Percentiles rank a stretch among this genome's conserved stretches.
Evolutionary conservation across 2,113 vertebrate genomes (phyloP).

Genomic region (Alexandromys fortis): DNA sequence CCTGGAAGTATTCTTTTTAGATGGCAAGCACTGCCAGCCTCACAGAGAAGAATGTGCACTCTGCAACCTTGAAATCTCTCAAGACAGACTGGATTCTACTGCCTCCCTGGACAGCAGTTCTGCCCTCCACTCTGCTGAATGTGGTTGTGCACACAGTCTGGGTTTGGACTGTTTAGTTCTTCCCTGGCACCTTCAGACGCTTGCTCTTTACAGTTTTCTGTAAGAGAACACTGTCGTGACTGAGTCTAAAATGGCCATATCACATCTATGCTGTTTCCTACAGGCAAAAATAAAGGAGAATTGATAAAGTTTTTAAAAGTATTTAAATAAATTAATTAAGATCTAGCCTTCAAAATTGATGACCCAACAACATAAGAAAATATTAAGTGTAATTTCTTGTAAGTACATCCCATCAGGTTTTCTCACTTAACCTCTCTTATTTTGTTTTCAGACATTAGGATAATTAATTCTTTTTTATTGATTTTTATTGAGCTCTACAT

Average conservation of each 20-base stretch:
- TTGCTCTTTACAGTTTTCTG: background rate
- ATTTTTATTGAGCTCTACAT: too few species aligned
- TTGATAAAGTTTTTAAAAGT: background rate
- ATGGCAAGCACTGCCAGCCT: rapidly evolving
- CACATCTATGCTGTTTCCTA: background rate
- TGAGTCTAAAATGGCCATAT: background rate
- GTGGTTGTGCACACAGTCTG: background rate
- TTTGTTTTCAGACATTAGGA: conserved; percentile 20
- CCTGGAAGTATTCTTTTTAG: background rate
- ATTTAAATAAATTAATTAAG: background rate
- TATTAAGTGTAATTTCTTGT: background rate
- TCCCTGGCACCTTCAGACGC: background rate
- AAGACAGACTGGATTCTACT: background rate
- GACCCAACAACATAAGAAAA: background rate
- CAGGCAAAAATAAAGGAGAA: background rate
- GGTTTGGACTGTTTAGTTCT: background rate
- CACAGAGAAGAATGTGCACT: background rate
- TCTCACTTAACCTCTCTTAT: background rate
- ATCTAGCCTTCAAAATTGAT: background rate
- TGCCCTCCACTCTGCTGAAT: background rate
- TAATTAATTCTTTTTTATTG: background rate
- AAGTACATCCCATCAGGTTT: conserved; percentile 7
- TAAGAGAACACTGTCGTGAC: background rate
- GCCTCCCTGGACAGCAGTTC: background rate
- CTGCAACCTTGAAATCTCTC: background rate